Percentiles rank a stretch among this genome's conserved stretches.
phyloP scores from a whole-genome alignment of 1,140 invertebrate species.

The Ceratosolen fusciceps region DNA sequence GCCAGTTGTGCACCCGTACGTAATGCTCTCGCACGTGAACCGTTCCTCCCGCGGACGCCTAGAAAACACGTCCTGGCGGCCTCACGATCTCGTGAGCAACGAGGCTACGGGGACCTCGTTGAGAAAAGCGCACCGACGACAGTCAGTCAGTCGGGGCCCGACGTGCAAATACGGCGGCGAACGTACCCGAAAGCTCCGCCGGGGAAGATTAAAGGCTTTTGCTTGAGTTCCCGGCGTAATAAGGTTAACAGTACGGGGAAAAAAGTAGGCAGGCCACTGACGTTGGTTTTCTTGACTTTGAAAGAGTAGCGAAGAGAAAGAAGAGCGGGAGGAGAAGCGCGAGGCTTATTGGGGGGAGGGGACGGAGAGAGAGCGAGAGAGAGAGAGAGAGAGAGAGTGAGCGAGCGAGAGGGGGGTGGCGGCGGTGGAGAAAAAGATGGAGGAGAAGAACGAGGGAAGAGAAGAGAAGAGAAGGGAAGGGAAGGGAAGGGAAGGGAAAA shows the following conservation, averaged over 20 bases:
- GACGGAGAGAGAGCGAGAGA: too few relatives aligned
- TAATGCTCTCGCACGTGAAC: slow-evolving; percentile 2
- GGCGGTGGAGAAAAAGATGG: too few relatives aligned
- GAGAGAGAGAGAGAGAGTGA: too few relatives aligned
- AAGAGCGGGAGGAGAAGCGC: too few relatives aligned
- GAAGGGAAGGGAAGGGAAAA: slow-evolving; percentile 24
- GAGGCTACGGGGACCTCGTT: too few relatives aligned
- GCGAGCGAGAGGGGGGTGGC: too few relatives aligned
- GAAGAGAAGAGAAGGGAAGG: slow-evolving; percentile 29
- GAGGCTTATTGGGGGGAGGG: too few relatives aligned
- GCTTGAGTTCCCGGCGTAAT: not conserved
- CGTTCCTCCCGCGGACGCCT: not conserved
- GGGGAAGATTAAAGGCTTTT: not conserved
- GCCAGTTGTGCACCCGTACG: slow-evolving; percentile 13
- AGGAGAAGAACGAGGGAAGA: slow-evolving; percentile 21
- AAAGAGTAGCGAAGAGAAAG: slow-evolving; percentile 29
- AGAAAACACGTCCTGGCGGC: slow-evolving; percentile 14
- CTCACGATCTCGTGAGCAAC: not conserved
- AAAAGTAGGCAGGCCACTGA: slow-evolving; percentile 27
- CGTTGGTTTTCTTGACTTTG: slow-evolving; percentile 42
- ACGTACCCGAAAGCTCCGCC: not conserved
- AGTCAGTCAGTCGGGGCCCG: too few relatives aligned
- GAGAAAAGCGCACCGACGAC: too few relatives aligned
- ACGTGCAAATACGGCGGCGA: slow-evolving; percentile 6
- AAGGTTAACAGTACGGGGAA: slow-evolving; percentile 3